Percentiles rank a stretch among this genome's conserved stretches.
Conservation (phyloP, 2,888 invertebrate genomes). For the Scaptodrosophila latifasciaeformis region DNA sequence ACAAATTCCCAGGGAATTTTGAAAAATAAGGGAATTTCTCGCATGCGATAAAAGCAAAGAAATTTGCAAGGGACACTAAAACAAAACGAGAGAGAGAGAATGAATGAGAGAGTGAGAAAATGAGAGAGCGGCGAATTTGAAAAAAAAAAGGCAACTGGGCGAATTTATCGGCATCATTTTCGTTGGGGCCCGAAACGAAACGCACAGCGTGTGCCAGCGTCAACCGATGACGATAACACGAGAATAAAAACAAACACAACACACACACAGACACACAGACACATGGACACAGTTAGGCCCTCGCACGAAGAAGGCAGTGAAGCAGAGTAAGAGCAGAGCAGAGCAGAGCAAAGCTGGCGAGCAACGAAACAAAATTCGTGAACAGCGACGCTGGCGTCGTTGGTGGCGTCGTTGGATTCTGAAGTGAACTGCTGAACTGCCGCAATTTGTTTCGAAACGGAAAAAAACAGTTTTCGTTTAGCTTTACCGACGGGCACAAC, state of each 20-base stretch:
- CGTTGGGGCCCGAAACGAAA: background rate
- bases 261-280: too few species aligned
- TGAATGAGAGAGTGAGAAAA: too few species aligned
- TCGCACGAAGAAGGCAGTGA: too few species aligned
- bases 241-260: too few species aligned
- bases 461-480: slow-evolving; percentile 73
- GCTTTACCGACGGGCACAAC: slow-evolving; percentile 74
- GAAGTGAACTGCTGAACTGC: background rate
- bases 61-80: too few species aligned
- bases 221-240: too few species aligned
- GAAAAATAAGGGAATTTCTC: slow-evolving; percentile 20
- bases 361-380: too few species aligned
- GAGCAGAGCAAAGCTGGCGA: too few species aligned
- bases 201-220: too few species aligned
- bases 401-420: slow-evolving; percentile 38
- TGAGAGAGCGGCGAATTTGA: background rate
- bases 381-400: slow-evolving; percentile 23
- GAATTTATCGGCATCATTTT: background rate
- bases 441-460: slow-evolving; percentile 21
- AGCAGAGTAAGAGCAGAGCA: too few species aligned
- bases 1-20: background rate
- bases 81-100: too few species aligned
- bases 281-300: too few species aligned
- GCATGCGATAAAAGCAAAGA: slow-evolving; percentile 50
- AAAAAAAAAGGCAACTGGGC: background rate